Conservation (phyloP, 2,888 invertebrate genomes). For the Nowickia ferox region DNA sequence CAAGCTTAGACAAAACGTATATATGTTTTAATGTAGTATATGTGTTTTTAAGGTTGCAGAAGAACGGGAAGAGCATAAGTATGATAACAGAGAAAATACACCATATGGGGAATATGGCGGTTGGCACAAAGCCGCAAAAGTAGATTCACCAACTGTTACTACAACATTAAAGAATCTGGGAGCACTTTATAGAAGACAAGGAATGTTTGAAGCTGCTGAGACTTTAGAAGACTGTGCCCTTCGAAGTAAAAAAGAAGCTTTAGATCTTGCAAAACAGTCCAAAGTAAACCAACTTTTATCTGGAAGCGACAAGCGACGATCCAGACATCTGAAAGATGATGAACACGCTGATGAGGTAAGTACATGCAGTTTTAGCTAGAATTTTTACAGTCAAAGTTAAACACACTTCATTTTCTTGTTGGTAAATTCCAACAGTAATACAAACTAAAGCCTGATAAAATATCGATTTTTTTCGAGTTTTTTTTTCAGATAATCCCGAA, state of each 20-base stretch:
- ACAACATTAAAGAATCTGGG: constrained; percentile 99
- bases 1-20: too few species aligned
- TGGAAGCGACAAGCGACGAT: constrained; percentile 84
- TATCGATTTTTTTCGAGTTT: too few species aligned
- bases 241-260: constrained; percentile 96
- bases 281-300: constrained; percentile 90
- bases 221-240: constrained; percentile 99
- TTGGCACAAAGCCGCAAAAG: constrained; percentile 99
- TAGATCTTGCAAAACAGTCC: constrained; percentile 96
- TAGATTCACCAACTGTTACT: constrained; percentile 98
- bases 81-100: constrained; percentile 92
- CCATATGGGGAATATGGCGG: constrained; percentile 95
- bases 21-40: not conserved
- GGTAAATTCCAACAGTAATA: too few species aligned
- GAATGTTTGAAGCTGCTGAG: constrained; percentile 99
- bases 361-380: not conserved
- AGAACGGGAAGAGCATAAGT: constrained; percentile 98
- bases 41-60: constrained; percentile 94
- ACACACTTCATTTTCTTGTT: too few species aligned
- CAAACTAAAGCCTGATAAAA: too few species aligned
- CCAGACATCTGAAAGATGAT: constrained; percentile 84
- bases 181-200: constrained; percentile 98
- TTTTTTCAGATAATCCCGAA: too few species aligned
- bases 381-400: too few species aligned
- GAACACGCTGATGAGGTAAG: constrained; percentile 81